Base-by-base conservation (phyloP, 2,113 vertebrate species). In the Numenius arquata region DNA sequence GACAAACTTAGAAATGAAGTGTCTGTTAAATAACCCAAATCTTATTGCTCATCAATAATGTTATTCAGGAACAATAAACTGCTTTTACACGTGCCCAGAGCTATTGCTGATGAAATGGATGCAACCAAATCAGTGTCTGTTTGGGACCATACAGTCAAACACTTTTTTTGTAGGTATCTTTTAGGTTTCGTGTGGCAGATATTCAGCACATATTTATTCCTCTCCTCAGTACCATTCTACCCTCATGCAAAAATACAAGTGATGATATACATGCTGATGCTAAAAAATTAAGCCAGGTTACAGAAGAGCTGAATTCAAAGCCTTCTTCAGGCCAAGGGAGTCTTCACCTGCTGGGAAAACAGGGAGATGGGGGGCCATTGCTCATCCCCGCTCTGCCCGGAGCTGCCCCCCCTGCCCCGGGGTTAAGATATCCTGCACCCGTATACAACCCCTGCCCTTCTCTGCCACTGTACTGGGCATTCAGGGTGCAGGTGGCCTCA, bases 321-420 rank as follows among this genome's bases (percentile, higher is more conserved):
- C 15, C 23, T 63, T 63, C 48, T 72, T 75, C 23, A 72, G 59
- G 41, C 36, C 52, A 25, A 66, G 8, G 41, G 50, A 50, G 13
- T 30, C 50, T 73, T 41, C 50, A 21, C 26, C 52, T 36, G 32
- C 30, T 43, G 50, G 52, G 43, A 20, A 30, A 36, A 58, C 20
- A 53, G 12, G 1, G 4, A 79, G 22, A 27, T 34, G 40, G 47
- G 47, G 47, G 14, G 27, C 34, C 32, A 23, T 26, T 1, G 1
- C 36, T 48, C 5, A 2, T 5, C 41, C 65, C 5, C 1, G 4
- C 5, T 38, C 47, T 47, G 34, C 34, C 47, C 2, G 0, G 36
- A 52, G 36, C 38, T 53, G 70, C 11, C 12, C 23, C 21, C 25
- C 12, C 25, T 48, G 30, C 32, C 59, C 45, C 45, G 15, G 6